Conservation (phyloP, 2,113 vertebrate genomes). For the Phylloscopus whistleri region DNA sequence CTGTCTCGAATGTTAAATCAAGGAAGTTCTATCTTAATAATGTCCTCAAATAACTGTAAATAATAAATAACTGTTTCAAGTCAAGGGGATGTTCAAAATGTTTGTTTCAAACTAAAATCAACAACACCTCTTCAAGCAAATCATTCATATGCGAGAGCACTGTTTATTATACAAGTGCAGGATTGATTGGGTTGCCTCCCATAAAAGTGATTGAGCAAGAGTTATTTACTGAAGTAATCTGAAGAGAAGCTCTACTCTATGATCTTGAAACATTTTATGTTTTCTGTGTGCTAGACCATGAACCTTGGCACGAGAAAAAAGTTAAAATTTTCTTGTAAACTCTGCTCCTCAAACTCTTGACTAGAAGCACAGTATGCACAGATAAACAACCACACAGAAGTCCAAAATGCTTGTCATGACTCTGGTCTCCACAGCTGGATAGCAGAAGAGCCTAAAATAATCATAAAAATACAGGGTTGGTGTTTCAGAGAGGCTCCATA, state of each 20-base stretch:
- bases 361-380: not conserved
- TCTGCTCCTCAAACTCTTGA: not conserved
- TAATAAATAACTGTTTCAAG: not conserved
- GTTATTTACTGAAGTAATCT: not conserved
- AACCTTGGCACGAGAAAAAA: not conserved
- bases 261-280: not conserved
- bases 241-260: not conserved
- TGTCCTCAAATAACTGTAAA: not conserved
- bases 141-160: not conserved
- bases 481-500: not conserved
- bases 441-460: not conserved
- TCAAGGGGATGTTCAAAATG: not conserved
- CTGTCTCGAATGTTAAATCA: not conserved
- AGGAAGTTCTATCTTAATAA: not conserved
- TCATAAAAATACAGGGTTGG: not conserved
- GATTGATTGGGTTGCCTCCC: not conserved
- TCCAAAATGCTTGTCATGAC: not conserved
- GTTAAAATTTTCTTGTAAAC: not conserved
- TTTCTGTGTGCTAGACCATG: not conserved
- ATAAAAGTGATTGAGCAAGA: not conserved
- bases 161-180: not conserved
- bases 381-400: not conserved
- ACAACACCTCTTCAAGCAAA: not conserved
- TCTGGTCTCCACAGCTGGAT: not conserved
- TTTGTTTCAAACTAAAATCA: not conserved